phyloP scores from a whole-genome alignment of 92 coral and sea anemone species.

The Porites divaricata region DNA sequence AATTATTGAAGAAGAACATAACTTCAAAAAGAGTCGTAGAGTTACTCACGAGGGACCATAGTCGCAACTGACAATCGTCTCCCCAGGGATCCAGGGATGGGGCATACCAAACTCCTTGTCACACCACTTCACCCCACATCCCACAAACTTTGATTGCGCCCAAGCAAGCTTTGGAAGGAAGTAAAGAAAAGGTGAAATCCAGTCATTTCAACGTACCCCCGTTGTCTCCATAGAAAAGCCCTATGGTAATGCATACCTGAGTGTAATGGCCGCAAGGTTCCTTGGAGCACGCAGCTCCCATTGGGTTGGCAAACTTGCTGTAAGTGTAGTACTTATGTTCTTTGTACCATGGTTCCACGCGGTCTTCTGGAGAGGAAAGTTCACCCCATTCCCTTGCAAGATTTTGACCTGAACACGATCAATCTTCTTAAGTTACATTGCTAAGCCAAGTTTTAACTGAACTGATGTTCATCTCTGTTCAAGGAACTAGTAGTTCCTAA shows the following conservation, averaged over 20 bases:
- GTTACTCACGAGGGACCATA: constrained; percentile 57
- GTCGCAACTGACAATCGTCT: constrained; percentile 68
- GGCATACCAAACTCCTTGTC: constrained; percentile 39
- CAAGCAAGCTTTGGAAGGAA: constrained; percentile 61
- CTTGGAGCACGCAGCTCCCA: constrained; percentile 46
- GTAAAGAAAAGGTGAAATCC: neutral
- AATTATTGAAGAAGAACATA: too few relatives aligned
- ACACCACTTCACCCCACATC: constrained; percentile 70
- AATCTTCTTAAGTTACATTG: too few relatives aligned
- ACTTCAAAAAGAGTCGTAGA: too few relatives aligned
- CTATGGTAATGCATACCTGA: constrained; percentile 44
- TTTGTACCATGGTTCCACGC: constrained; percentile 66
- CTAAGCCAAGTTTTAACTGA: too few relatives aligned
- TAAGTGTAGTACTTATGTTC: constrained; percentile 53
- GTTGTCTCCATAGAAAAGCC: too few relatives aligned
- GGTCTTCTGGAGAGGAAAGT: constrained; percentile 36
- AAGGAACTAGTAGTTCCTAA: too few relatives aligned
- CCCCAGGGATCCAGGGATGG: constrained; percentile 58
- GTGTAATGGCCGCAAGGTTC: constrained; percentile 75
- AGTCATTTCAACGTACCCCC: too few relatives aligned
- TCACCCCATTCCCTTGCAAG: constrained; percentile 63
- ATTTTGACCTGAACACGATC: constrained; percentile 64
- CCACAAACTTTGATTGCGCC: constrained; percentile 61
- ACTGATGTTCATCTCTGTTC: too few relatives aligned
- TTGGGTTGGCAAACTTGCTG: constrained; percentile 54